A percentile compares a stretch with the other conserved stretches of the same genome.
phyloP scores from a whole-genome alignment of 2,113 vertebrate genomes.

The Alosa alosa region DNA sequence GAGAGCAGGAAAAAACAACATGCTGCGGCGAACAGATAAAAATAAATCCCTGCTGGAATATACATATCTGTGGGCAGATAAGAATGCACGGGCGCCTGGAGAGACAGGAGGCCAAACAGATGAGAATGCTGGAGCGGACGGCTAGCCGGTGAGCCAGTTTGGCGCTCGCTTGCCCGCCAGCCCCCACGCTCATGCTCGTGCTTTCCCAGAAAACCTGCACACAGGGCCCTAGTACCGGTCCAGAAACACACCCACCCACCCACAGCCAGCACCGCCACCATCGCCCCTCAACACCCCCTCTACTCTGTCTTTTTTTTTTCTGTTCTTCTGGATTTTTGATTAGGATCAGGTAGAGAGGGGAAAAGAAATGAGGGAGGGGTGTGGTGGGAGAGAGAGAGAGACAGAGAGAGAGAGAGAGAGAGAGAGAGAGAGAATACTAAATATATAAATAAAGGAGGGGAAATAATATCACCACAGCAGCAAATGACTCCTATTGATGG shows the following conservation, averaged over 20 bases:
- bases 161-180: conserved; percentile 31
- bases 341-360: conserved; percentile 48
- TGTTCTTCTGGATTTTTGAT: conserved; percentile 50
- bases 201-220: not conserved
- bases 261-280: not conserved
- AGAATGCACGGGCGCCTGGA: conserved; percentile 40
- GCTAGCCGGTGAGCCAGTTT: conserved; percentile 34
- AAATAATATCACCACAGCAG: conserved; percentile 60
- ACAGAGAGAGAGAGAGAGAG: conserved; percentile 54
- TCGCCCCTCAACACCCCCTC: not conserved
- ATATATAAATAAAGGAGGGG: conserved; percentile 62
- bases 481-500: conserved; percentile 78
- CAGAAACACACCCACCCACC: not conserved
- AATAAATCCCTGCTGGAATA: conserved; percentile 11
- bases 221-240: not conserved
- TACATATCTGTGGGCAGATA: conserved; percentile 14
- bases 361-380: not conserved
- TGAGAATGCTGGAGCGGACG: conserved; percentile 8
- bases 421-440: conserved; percentile 54
- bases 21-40: conserved; percentile 1
- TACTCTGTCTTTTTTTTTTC: no score
- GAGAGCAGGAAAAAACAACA: not conserved
- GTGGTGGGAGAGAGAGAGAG: conserved; percentile 14
- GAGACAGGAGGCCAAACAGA: conserved; percentile 25
- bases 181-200: conserved; percentile 19